Conservation (phyloP, 2,888 invertebrate species). For the Calameuta idolon region DNA sequence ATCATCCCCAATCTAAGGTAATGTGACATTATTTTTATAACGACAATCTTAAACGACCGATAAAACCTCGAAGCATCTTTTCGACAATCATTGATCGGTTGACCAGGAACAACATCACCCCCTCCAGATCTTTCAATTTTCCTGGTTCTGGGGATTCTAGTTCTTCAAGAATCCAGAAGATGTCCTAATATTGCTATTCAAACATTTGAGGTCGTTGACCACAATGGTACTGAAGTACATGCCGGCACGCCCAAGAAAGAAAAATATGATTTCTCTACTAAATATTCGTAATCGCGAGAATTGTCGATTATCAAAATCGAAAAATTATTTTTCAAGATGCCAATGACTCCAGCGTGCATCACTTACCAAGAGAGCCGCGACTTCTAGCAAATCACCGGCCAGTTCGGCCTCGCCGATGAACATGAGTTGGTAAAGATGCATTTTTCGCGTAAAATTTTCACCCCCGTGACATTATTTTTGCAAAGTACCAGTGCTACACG, state of each 20-base stretch:
- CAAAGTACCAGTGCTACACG: neutral
- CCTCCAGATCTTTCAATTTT: neutral
- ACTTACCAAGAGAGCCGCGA: constrained; percentile 59
- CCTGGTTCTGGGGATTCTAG: neutral
- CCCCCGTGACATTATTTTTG: constrained; percentile 14
- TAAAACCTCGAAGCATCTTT: neutral
- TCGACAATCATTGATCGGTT: neutral
- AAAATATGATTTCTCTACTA: neutral
- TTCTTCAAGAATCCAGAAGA: neutral
- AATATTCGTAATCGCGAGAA: neutral
- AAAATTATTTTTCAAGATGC: neutral
- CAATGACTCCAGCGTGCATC: neutral
- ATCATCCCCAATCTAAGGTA: neutral
- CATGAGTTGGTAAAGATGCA: constrained; percentile 55
- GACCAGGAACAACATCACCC: neutral
- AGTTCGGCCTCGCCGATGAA: constrained; percentile 52
- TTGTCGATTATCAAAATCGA: neutral
- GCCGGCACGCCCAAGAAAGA: neutral
- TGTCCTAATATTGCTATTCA: neutral
- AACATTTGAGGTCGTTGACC: neutral
- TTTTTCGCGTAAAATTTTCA: constrained; percentile 27
- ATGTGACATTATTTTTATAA: neutral
- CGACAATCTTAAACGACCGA: neutral
- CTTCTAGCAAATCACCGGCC: constrained; percentile 55
- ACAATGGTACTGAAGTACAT: neutral